Evolutionary conservation across 2,888 invertebrate species (phyloP).

Genomic region (Oasisia sp.): DNA sequence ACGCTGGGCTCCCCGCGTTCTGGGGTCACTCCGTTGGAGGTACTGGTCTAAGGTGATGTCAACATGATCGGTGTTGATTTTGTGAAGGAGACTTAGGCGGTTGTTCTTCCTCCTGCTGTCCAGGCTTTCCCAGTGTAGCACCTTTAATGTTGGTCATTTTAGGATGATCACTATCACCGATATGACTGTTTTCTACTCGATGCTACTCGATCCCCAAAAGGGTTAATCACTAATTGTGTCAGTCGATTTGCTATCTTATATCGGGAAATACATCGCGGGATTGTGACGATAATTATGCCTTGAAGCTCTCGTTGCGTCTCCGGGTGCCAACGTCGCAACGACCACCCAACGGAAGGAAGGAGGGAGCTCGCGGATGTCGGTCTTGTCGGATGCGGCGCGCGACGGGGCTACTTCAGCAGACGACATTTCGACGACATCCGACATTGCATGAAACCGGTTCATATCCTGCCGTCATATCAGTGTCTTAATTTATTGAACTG

Average conservation of each 20-base stretch:
- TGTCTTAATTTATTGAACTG: background rate
- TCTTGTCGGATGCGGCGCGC: background rate
- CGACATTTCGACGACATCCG: conserved; percentile 1
- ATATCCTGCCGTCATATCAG: conserved; percentile 10
- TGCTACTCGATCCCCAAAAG: background rate
- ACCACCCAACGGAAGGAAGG: background rate
- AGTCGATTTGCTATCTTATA: background rate
- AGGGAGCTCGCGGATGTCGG: background rate
- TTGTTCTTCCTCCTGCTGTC: too few relatives aligned
- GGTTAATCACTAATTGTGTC: background rate
- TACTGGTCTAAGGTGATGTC: too few relatives aligned
- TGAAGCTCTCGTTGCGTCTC: background rate
- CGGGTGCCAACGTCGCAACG: background rate
- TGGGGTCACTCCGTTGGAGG: too few relatives aligned
- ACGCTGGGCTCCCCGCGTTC: too few relatives aligned
- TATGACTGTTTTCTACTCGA: background rate
- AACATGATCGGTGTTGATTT: too few relatives aligned
- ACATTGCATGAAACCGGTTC: background rate
- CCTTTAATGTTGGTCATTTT: background rate
- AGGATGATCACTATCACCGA: background rate
- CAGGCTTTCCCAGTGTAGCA: too few relatives aligned
- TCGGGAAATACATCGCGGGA: background rate
- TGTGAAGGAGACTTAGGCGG: too few relatives aligned
- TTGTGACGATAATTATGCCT: background rate
- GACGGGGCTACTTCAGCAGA: background rate